These are phyloP conservation scores for Melipona bicolor DNA, from an alignment of 2,888 invertebrate species.

Conservation along the genomic window DNA sequence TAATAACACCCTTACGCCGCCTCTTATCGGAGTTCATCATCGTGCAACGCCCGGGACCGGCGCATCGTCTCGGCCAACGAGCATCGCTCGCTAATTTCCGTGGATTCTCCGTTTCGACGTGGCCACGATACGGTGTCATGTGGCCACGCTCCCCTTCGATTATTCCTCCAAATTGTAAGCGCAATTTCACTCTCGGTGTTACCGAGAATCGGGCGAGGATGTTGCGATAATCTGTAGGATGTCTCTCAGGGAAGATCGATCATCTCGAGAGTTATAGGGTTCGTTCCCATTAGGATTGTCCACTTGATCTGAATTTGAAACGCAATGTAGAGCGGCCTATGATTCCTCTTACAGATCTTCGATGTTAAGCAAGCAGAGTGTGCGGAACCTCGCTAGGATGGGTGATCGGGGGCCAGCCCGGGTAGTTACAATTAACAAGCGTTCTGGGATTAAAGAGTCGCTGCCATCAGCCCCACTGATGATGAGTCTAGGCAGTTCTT, in stretches of 20 bases:
- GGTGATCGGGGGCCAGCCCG: too few relatives aligned
- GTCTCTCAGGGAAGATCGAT: background rate
- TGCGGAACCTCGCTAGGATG: too few relatives aligned
- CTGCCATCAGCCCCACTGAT: too few relatives aligned
- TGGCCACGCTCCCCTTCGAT: too few relatives aligned
- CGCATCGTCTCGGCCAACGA: slow-evolving; percentile 64
- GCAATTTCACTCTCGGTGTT: background rate
- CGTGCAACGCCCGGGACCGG: slow-evolving; percentile 64
- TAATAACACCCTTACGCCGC: slow-evolving; percentile 79
- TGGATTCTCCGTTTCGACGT: slow-evolving; percentile 62
- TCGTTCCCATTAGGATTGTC: too few relatives aligned
- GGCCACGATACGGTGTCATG: slow-evolving; percentile 33
- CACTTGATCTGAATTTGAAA: too few relatives aligned
- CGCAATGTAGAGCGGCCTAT: too few relatives aligned
- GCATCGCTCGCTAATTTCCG: slow-evolving; percentile 73
- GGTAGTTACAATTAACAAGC: too few relatives aligned
- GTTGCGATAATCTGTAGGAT: background rate
- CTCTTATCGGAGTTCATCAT: slow-evolving; percentile 78
- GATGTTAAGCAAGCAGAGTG: too few relatives aligned
- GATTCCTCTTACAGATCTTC: too few relatives aligned
- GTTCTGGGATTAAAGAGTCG: too few relatives aligned
- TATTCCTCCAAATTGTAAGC: background rate
- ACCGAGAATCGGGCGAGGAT: background rate
- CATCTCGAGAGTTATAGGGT: background rate
- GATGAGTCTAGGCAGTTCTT: too few relatives aligned